Percentiles rank a stretch among this genome's conserved stretches.
Conservation (phyloP, 2,797 vertebrate genomes). For the Enteromius argenteus region DNA sequence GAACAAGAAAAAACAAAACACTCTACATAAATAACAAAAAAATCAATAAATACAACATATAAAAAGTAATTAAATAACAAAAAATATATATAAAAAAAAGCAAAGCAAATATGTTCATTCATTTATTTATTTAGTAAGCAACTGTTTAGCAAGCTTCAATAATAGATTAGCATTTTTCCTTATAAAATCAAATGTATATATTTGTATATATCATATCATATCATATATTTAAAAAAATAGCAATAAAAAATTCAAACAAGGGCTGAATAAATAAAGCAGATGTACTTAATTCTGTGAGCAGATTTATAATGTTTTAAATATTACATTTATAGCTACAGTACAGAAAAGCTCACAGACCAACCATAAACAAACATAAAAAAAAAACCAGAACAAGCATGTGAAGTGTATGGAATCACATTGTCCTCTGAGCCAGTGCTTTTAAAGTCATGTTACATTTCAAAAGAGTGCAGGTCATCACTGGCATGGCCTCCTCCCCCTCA, state of each 20-base stretch:
- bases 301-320: not conserved
- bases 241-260: not conserved
- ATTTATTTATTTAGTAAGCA: not conserved
- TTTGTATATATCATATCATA: constrained; percentile 1
- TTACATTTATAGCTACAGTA: not conserved
- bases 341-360: not conserved
- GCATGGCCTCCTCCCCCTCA: constrained; percentile 70
- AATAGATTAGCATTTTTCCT: not conserved
- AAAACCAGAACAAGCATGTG: not conserved
- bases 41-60: not conserved
- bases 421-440: constrained; percentile 64
- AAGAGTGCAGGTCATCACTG: constrained; percentile 79
- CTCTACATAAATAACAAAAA: not conserved
- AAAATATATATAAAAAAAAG: not conserved
- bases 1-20: not conserved
- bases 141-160: not conserved
- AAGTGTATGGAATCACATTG: not conserved
- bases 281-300: not conserved
- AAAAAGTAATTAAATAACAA: not conserved
- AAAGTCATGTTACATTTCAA: constrained; percentile 75
- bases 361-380: not conserved
- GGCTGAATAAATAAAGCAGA: not conserved
- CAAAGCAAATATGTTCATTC: not conserved
- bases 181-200: not conserved
- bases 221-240: not conserved